Evolutionary conservation across 2,888 invertebrate genomes (phyloP), one percentile per base, ranked within the genome.

Genomic region (Drosophila suboccidentalis): DNA sequence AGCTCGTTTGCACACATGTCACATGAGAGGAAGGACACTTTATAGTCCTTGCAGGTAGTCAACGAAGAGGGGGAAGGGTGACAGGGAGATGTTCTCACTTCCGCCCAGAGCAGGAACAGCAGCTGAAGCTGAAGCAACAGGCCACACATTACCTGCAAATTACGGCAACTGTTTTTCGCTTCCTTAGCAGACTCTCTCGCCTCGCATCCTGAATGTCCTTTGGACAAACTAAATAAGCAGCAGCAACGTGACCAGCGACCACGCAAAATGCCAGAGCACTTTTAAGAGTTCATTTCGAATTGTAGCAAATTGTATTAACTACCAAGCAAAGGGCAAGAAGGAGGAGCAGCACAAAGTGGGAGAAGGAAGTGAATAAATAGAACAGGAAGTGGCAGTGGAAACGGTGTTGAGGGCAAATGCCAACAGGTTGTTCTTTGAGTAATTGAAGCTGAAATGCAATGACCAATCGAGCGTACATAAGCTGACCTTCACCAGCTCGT

Each of bases 101-200:
- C 70, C 65, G 58, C n/a, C 46, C 29, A 44, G 26, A 8, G 26
- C 19, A 36, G 22, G 29, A 41, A 34, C 19, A 36, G 29, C 22
- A 41, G 36, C 32, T 49, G 62, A 41, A 63, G 29, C 32, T 49
- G 59, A 41, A 63, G 80, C 87, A 87, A 87, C 81, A 81, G 81
- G 77, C 83, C 77, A 76, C 79, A 77, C 55, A 88, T 83, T 88
- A 80, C 80, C 84, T 87, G 82, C 60, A 88, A 89, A 87, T 87
- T 88, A 80, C 82, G 79, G 79, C 87, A 88, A 87, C 87, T 75
- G 82, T 80, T 74, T 69, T 61, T 66, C 50, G 32, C 58, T 43
- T 58, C 43, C 63, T 49, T 58, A 38, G 5, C 53, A 36, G n/a
- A 13, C 26, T 5, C 19, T 19, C 47, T 29, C 38, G 38, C 4